These are phyloP conservation scores for Gymnodraco acuticeps DNA, from an alignment of 2,797 vertebrate species.

Conservation along the genomic window DNA sequence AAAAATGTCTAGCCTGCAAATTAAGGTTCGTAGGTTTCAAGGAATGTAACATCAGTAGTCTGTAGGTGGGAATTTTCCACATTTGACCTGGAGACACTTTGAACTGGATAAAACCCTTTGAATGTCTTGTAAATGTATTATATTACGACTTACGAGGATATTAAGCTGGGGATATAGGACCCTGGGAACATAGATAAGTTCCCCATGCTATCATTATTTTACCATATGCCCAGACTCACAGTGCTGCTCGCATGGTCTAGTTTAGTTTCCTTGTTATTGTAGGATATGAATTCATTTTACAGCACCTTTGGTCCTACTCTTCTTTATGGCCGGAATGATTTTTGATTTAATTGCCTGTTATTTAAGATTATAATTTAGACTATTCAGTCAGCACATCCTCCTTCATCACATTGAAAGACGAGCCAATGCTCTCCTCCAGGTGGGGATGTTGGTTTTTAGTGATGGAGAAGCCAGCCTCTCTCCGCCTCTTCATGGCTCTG, in stretches of 20 bases:
- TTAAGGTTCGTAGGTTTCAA: too few relatives aligned
- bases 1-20: too few relatives aligned
- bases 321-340: not conserved
- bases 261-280: not conserved
- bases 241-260: not conserved
- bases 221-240: too few relatives aligned
- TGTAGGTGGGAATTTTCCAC: too few relatives aligned
- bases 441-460: conserved; percentile 14
- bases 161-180: too few relatives aligned
- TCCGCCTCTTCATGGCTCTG: conserved; percentile 29
- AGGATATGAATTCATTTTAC: not conserved
- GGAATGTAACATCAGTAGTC: too few relatives aligned
- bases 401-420: not conserved
- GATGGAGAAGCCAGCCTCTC: conserved; percentile 41
- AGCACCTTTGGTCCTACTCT: not conserved
- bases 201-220: too few relatives aligned
- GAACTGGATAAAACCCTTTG: too few relatives aligned
- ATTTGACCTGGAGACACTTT: too few relatives aligned
- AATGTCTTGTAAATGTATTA: too few relatives aligned
- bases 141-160: too few relatives aligned
- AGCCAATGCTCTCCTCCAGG: conserved; percentile 10
- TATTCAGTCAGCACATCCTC: conserved; percentile 3
- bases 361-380: not conserved
- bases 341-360: conserved; percentile 5
- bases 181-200: too few relatives aligned